A percentile compares a stretch with the other conserved stretches of the same genome.
Evolutionary conservation across 2,113 vertebrate genomes (phyloP).

Genomic region (Capricornis sumatraensis): DNA sequence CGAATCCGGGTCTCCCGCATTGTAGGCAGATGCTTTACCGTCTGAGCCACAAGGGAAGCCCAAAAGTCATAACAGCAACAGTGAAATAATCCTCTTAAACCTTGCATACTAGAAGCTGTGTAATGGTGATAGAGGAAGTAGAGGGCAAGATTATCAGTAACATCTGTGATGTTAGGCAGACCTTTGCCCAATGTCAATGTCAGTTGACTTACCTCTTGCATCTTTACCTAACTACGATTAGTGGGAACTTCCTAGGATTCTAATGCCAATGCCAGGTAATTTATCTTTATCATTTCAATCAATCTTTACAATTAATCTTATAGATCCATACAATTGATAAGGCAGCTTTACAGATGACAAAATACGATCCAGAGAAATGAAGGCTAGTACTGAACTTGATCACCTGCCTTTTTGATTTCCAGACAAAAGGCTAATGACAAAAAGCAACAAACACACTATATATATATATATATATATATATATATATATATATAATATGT

Average conservation of each 20-base stretch:
- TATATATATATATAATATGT: no score
- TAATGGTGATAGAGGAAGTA: background rate
- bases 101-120: background rate
- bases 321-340: background rate
- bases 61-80: background rate
- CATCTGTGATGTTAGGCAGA: background rate
- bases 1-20: accelerated
- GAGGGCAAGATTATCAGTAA: background rate
- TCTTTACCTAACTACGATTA: background rate
- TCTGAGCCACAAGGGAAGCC: no score
- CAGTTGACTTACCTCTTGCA: background rate
- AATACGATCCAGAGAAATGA: background rate
- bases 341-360: background rate
- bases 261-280: background rate
- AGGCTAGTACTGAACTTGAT: background rate
- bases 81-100: background rate
- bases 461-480: no score
- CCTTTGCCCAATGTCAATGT: background rate
- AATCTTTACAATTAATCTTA: background rate
- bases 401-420: background rate
- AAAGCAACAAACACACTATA: background rate
- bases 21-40: no score
- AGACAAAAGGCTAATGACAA: background rate
- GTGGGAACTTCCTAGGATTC: background rate
- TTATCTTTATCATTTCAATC: background rate